Base-by-base conservation (phyloP, 1,140 invertebrate species). In the Atta cephalotes region DNA sequence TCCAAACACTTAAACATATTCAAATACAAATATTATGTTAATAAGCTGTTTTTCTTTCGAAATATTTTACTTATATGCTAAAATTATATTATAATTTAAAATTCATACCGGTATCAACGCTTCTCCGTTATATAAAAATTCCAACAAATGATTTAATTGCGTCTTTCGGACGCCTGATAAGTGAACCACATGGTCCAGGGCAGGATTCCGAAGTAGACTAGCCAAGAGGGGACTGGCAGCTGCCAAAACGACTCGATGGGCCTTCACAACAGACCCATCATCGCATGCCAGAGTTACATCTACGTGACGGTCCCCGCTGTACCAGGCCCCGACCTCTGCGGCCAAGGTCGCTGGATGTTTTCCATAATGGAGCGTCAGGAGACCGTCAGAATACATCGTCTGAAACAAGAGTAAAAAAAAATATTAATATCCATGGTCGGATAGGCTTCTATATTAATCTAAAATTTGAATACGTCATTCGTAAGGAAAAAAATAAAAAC, bases 261-360 rank as follows among this genome's bases (percentile, higher is more conserved):
- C 97, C 92, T 96, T 96, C 6, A 98, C 95, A 87, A 97, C 96
- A 74, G 97, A 97, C 25, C 96, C 96, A 94, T 97, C 97, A 94
- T 98, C 97, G 94, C 98, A 98, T 62, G 98, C 96, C 89, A 98
- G 96, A 87, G 97, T 97, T 93, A 98, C 96, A 95, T 98, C 97
- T 45, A 97, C 97, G 94, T 97, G 97, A 94, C 97, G 96, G 93
- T 98, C 97, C 80, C 97, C 97, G 91, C 97, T 96, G 95, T 97
- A 98, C 96, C 97, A 98, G 91, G 97, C 97, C 92, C 97, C 97
- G 94, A 98, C 97, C 96, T 98, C 98, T 93, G 97, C 97, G 94
- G 97, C 97, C 96, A 98, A 97, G 94, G 97, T 98, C 95, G 97
- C 97, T 96, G 97, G 97, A 96, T 98, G 97, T 96, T 98, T 98